Conservation (phyloP, 2,797 vertebrate genomes). For the Acrocephalus scirpaceus region DNA sequence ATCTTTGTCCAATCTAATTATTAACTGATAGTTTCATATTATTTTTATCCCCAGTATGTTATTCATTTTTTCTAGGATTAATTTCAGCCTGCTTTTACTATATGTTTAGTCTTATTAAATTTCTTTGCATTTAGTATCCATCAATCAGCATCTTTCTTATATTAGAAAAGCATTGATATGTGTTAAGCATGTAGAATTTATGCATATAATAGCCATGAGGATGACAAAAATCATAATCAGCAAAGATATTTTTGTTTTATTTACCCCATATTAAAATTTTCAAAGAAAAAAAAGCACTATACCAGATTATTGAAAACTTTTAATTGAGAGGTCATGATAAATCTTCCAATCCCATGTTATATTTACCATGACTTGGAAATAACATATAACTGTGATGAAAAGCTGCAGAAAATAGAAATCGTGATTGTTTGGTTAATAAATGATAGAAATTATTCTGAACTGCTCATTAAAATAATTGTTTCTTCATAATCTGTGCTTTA, state of each 20-base stretch:
- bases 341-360: neutral
- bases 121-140: neutral
- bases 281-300: neutral
- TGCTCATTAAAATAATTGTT: neutral
- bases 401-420: neutral
- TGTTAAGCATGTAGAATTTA: neutral
- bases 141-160: neutral
- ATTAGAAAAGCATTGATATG: neutral
- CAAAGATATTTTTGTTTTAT: neutral
- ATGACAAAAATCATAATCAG: neutral
- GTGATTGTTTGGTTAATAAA: neutral
- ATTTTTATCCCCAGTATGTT: neutral
- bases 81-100: neutral
- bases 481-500: neutral
- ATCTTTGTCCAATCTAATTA: neutral
- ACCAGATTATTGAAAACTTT: neutral
- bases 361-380: neutral
- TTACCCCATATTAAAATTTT: neutral
- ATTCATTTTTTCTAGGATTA: neutral
- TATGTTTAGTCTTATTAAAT: neutral
- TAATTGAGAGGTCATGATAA: neutral
- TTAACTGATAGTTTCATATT: neutral
- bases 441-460: neutral
- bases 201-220: neutral
- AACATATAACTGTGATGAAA: neutral